Conservation (phyloP, 2,113 vertebrate species). For the human (Homo sapiens) region DNA sequence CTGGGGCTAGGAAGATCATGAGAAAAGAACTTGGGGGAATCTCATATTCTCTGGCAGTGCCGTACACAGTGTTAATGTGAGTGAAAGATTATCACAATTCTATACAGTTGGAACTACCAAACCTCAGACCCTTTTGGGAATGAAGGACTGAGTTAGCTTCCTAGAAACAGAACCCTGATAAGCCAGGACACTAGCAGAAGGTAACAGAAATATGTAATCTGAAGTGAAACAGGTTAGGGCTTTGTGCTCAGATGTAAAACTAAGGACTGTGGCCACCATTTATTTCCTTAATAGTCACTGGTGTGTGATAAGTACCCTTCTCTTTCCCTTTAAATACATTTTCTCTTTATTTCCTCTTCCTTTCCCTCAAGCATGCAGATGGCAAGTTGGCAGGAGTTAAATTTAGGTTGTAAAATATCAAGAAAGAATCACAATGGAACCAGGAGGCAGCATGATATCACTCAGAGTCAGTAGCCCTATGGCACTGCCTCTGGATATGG, state of each 20-base stretch:
- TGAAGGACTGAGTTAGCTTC: background rate
- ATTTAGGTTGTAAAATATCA: slow-evolving; percentile 11
- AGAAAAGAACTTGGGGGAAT: background rate
- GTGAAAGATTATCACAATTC: background rate
- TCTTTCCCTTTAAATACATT: slow-evolving; percentile 25
- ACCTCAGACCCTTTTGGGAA: background rate
- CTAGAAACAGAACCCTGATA: background rate
- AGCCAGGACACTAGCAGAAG: background rate
- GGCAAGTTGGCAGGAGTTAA: background rate
- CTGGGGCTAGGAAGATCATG: background rate
- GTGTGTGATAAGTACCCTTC: fast-evolving
- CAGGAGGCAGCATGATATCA: background rate
- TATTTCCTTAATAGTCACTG: background rate
- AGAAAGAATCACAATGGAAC: background rate
- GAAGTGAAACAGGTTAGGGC: background rate
- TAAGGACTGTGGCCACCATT: background rate
- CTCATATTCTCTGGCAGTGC: background rate
- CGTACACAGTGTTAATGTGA: background rate
- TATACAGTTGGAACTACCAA: background rate
- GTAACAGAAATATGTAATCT: background rate
- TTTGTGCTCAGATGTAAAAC: background rate
- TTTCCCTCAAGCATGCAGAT: background rate
- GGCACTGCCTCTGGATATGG: background rate
- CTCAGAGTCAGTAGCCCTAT: no score
- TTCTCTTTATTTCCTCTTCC: slow-evolving; percentile 35